Percentiles rank a stretch among this genome's conserved stretches.
phyloP scores from a whole-genome alignment of 2,888 invertebrate genomes.

The Agrotis segetum region DNA sequence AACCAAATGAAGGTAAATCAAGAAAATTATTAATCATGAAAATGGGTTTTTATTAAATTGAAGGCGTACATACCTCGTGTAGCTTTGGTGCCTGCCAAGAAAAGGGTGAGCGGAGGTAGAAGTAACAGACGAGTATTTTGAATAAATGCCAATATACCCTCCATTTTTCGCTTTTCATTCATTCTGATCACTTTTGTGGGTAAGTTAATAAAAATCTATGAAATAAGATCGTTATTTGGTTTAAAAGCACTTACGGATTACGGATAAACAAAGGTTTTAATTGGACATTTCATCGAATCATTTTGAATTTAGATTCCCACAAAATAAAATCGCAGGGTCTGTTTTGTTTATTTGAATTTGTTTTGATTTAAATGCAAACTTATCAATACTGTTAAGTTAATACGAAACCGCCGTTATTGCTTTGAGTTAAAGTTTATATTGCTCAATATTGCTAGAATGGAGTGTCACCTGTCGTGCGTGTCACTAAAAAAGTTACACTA shows the following conservation, averaged over 20 bases:
- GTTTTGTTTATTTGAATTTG: constrained; percentile 41
- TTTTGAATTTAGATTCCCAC: constrained; percentile 43
- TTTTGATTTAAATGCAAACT: constrained; percentile 29
- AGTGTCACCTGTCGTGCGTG: too few relatives aligned
- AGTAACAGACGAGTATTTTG: constrained; percentile 57
- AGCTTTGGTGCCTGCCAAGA: constrained; percentile 68
- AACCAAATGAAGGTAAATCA: constrained; percentile 75
- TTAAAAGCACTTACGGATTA: constrained; percentile 3
- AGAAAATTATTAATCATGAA: constrained; percentile 69
- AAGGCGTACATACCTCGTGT: constrained; percentile 81
- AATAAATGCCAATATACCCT: constrained; percentile 70
- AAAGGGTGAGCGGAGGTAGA: constrained; percentile 73
- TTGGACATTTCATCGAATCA: background rate
- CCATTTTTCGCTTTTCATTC: constrained; percentile 50
- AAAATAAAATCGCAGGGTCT: constrained; percentile 10
- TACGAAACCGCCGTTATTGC: constrained; percentile 7
- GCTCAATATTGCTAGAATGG: rapidly evolving
- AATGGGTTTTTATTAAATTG: constrained; percentile 62
- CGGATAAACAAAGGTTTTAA: background rate
- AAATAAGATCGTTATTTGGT: background rate
- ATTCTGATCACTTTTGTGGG: constrained; percentile 25
- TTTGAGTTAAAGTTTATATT: rapidly evolving
- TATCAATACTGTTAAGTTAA: background rate
- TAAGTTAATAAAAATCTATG: constrained; percentile 13
- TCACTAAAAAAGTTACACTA: constrained; percentile 13